phyloP scores from a whole-genome alignment of 30 jellyfish, hydroid and myxozoan species.

The Phacellophora camtschatica region DNA sequence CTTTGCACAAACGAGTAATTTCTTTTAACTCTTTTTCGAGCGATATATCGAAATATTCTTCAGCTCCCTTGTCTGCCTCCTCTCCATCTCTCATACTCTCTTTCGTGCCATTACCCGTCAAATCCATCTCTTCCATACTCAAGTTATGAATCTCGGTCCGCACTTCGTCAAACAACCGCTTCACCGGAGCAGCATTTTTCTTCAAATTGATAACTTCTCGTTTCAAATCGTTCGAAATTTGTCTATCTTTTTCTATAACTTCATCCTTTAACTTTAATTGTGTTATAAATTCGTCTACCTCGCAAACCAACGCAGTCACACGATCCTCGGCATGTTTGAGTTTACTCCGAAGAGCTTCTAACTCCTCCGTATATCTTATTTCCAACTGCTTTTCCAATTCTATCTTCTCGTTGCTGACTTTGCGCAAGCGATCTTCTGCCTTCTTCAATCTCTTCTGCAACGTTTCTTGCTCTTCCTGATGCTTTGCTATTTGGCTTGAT shows the following conservation, averaged over 20 bases:
- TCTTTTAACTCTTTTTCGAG: constrained; percentile 42
- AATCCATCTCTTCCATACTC: not conserved
- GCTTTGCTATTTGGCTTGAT: constrained; percentile 43
- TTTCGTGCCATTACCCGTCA: too few relatives aligned
- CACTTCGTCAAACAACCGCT: constrained; percentile 7
- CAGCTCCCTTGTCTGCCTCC: not conserved
- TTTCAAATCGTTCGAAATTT: not conserved
- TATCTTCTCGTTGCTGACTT: constrained; percentile 20
- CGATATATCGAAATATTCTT: not conserved
- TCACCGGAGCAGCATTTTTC: not conserved
- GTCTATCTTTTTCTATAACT: not conserved
- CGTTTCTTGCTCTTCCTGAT: constrained; percentile 53
- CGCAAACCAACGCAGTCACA: not conserved
- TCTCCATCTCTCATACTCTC: not conserved
- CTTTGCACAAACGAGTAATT: constrained; percentile 52
- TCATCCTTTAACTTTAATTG: not conserved
- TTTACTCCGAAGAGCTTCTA: constrained; percentile 1
- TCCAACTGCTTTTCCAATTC: constrained; percentile 29
- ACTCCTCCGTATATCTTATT: constrained; percentile 16
- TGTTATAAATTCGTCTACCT: not conserved
- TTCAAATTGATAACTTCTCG: not conserved
- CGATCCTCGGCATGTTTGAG: constrained; percentile 3
- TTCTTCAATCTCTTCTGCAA: constrained; percentile 44
- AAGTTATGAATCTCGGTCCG: constrained; percentile 24
- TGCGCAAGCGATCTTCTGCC: constrained; percentile 48